Base-by-base conservation (phyloP, 1,140 invertebrate species). In the Delia radicum region DNA sequence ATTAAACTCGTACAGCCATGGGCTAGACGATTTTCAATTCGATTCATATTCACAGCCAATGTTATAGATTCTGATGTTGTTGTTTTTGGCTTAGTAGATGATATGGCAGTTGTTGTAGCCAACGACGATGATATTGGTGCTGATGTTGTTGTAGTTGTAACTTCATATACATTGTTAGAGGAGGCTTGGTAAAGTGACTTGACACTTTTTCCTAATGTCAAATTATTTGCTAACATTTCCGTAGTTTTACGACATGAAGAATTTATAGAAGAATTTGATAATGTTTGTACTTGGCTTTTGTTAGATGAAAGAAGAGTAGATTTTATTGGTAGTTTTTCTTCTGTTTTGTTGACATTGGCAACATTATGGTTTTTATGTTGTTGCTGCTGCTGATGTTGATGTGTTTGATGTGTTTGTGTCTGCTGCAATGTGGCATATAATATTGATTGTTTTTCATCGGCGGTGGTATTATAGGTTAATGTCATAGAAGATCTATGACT, bases 1-100 rank as follows among this genome's bases (percentile, higher is more conserved):
- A 96, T 96, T 81, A 96, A 90, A 73, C 92, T 91, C 72, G 94
- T 94, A 81, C 89, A 90, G 78, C 90, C 90, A 78, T 89, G 89
- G 75, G 87, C 87, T 77, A 90, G 82, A 77, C 85, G 85, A 74
- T 18, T 81, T 81, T 80, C 82, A 69, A 15, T 21, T n/a, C 76
- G 28, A 21, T 13, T 31, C 13, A 18, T 42, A 62, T 55, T 55
- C 24, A 21, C 7, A 4, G 3, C 48, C 5, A 55, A 55, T 55
- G 48, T 55, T 24, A 55, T 15, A 5, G 48, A 55, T 10, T 21
- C 48, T 24, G 48, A 21, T 21, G 48, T 55, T 55, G 48, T 21
- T 55, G n/a, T 55, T 55, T 4, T 21, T 21, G n/a, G 0, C 5
- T 5, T 21, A 10, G n/a, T 55, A 8, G 48, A 55, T 55, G 48